phyloP scores from a whole-genome alignment of 2,113 vertebrate genomes.

The Athene cunicularia region DNA sequence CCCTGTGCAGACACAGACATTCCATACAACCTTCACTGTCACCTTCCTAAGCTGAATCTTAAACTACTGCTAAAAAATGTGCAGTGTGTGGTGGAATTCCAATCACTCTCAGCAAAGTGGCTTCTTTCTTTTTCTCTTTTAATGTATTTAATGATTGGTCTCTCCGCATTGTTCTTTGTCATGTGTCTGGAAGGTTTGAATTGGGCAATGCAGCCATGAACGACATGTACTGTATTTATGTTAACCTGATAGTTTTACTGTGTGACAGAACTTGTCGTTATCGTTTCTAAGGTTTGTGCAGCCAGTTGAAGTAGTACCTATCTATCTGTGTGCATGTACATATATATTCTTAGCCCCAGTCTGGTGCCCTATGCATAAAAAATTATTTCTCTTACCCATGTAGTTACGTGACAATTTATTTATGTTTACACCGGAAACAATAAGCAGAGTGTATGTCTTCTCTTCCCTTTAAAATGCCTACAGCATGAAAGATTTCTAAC shows the following conservation, averaged over 20 bases:
- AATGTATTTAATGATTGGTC: background rate
- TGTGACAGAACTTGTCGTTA: background rate
- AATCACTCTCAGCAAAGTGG: background rate
- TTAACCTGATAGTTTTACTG: background rate
- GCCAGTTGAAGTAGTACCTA: background rate
- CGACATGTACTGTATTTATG: background rate
- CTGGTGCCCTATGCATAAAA: background rate
- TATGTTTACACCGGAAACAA: background rate
- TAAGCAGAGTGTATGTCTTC: background rate
- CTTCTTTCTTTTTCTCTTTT: background rate
- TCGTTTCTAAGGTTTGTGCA: background rate
- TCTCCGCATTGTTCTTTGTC: background rate
- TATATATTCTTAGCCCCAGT: background rate
- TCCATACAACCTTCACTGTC: background rate
- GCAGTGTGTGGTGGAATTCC: background rate
- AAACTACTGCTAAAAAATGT: background rate
- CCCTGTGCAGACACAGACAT: background rate
- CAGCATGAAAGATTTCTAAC: background rate
- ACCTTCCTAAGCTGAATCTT: background rate
- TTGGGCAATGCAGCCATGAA: background rate
- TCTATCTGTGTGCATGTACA: background rate
- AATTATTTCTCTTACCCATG: background rate
- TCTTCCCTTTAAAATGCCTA: background rate
- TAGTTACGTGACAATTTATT: background rate
- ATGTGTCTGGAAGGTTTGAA: background rate